Conservation (phyloP, 2,888 invertebrate species). For the Endomychus coccineus region DNA sequence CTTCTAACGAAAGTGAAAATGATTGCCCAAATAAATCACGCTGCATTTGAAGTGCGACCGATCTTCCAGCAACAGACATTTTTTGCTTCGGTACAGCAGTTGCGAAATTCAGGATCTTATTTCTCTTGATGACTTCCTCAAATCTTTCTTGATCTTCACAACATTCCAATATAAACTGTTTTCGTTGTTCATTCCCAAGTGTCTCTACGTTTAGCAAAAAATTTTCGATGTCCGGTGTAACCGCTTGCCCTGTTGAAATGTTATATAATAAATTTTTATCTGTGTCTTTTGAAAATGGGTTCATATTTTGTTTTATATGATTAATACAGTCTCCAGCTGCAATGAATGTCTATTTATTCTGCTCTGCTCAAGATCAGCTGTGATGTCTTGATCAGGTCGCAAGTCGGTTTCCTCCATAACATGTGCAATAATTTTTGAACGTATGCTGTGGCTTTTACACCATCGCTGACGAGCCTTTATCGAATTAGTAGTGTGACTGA, state of each 20-base stretch:
- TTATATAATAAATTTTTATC: slow-evolving; percentile 17
- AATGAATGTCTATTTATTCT: slow-evolving; percentile 9
- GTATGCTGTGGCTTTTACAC: slow-evolving; percentile 23
- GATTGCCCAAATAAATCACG: slow-evolving; percentile 19
- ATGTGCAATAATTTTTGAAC: slow-evolving; percentile 19
- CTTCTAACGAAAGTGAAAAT: slow-evolving; percentile 15
- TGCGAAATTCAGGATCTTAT: too few relatives aligned
- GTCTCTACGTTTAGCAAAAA: slow-evolving; percentile 13
- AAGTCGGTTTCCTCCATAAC: slow-evolving; percentile 17
- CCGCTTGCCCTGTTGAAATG: slow-evolving; percentile 3
- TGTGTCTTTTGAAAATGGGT: slow-evolving; percentile 16
- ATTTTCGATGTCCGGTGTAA: not conserved
- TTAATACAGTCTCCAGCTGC: slow-evolving; percentile 15
- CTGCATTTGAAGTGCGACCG: slow-evolving; percentile 16
- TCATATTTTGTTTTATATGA: slow-evolving; percentile 15
- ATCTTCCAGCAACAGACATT: slow-evolving; percentile 10
- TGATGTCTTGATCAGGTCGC: slow-evolving; percentile 18
- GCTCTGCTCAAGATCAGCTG: slow-evolving; percentile 17
- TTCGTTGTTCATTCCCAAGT: slow-evolving; percentile 6
- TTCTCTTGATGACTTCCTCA: slow-evolving; percentile 5
- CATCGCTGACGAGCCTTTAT: slow-evolving; percentile 29
- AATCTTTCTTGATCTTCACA: not conserved
- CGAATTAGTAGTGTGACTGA: slow-evolving; percentile 23
- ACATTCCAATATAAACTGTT: slow-evolving; percentile 5
- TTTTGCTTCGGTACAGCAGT: slow-evolving; percentile 10